A percentile compares a stretch with the other conserved stretches of the same genome.
phyloP scores from a whole-genome alignment of 1,140 invertebrate species.

The Tribolium madens region DNA sequence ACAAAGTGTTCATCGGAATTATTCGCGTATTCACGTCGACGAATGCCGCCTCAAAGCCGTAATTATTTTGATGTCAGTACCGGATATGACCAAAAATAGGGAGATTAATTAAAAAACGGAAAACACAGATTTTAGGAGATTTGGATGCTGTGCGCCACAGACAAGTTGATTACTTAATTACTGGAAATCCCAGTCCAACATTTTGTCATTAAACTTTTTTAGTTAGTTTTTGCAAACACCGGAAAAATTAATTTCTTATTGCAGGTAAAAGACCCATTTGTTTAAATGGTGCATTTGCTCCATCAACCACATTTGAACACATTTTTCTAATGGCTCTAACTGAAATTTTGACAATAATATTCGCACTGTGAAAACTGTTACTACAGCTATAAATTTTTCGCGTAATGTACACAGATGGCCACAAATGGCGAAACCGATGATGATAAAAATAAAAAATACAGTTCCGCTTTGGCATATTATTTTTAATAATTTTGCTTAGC shows the following conservation, averaged over 20 bases:
- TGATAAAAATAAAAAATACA: background rate
- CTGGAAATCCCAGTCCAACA: too few relatives aligned
- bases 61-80: background rate
- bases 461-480: background rate
- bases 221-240: too few relatives aligned
- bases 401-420: background rate
- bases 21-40: background rate
- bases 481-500: background rate
- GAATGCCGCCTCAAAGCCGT: background rate
- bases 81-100: too few relatives aligned
- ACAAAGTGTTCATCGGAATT: slow-evolving; percentile 24
- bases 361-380: background rate
- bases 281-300: too few relatives aligned
- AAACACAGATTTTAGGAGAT: too few relatives aligned
- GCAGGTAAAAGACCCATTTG: too few relatives aligned
- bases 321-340: background rate
- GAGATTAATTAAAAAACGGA: too few relatives aligned
- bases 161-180: too few relatives aligned
- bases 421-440: background rate
- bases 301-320: too few relatives aligned
- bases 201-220: too few relatives aligned
- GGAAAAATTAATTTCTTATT: too few relatives aligned
- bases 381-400: background rate
- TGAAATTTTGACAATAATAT: background rate
- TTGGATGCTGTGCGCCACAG: too few relatives aligned